Percentiles rank a stretch among this genome's conserved stretches.
Evolutionary conservation across 1,140 invertebrate genomes (phyloP).

Genomic region (Hylyphantes graminicola): DNA sequence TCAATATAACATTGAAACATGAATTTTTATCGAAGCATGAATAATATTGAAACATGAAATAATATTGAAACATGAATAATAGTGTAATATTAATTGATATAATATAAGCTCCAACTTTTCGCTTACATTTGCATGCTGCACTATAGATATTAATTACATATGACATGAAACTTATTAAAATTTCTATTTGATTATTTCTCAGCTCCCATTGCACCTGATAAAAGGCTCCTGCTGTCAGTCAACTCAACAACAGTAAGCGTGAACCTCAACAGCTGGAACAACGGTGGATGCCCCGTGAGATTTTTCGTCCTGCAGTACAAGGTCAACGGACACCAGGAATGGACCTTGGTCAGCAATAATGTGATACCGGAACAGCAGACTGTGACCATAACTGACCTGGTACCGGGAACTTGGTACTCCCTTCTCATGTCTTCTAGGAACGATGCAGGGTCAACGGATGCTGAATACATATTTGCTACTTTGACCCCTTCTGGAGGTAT

Average conservation of each 20-base stretch:
- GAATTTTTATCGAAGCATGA: no score
- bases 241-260: constrained; percentile 69
- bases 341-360: constrained; percentile 85
- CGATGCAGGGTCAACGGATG: constrained; percentile 88
- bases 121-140: no score
- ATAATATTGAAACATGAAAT: no score
- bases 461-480: constrained; percentile 82
- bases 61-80: no score
- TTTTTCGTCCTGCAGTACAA: constrained; percentile 71
- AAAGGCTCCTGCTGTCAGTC: constrained; percentile 61
- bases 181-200: not conserved
- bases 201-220: constrained; percentile 63
- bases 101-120: no score
- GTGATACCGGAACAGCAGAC: constrained; percentile 73
- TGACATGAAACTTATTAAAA: no score
- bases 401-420: constrained; percentile 85
- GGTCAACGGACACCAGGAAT: constrained; percentile 70
- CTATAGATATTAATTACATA: no score
- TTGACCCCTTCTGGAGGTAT: constrained; percentile 72
- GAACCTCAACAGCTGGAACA: constrained; percentile 71
- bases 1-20: no score
- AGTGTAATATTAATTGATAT: no score
- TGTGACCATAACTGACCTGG: constrained; percentile 73
- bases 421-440: constrained; percentile 89
- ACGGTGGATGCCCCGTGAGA: constrained; percentile 72